Percentiles rank a stretch among this genome's conserved stretches.
Evolutionary conservation across 2,888 invertebrate genomes (phyloP).

Genomic region (Diaperis boleti): DNA sequence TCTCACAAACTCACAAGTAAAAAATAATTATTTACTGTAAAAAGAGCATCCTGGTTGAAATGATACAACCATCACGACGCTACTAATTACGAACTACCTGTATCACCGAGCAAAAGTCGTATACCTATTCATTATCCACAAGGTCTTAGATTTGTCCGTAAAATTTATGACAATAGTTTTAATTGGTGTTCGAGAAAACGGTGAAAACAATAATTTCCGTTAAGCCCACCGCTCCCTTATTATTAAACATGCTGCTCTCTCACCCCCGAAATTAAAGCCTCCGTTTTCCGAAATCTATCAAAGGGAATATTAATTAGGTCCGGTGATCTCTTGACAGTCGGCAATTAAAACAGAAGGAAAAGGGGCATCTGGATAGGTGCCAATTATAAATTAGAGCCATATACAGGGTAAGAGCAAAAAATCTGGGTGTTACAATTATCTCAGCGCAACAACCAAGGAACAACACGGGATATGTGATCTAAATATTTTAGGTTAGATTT

Average conservation of each 20-base stretch:
- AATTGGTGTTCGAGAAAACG: constrained; percentile 24
- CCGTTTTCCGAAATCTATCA: constrained; percentile 35
- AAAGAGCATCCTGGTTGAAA: constrained; percentile 16
- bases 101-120: constrained; percentile 23
- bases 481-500: no score
- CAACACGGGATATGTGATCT: no score
- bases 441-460: no score
- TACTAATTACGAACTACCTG: constrained; percentile 30
- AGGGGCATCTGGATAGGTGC: constrained; percentile 51
- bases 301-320: constrained; percentile 53
- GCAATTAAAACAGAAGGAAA: constrained; percentile 54
- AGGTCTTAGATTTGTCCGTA: constrained; percentile 23
- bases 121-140: constrained; percentile 13
- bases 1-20: background rate
- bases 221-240: constrained; percentile 15
- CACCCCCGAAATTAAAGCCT: constrained; percentile 31
- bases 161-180: constrained; percentile 21
- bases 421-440: no score
- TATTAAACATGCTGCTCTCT: constrained; percentile 13
- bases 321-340: constrained; percentile 51
- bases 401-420: constrained; percentile 1
- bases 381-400: constrained; percentile 63
- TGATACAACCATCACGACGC: constrained; percentile 8
- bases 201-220: constrained; percentile 38
- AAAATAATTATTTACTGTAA: constrained; percentile 16